phyloP scores from a whole-genome alignment of 2,888 invertebrate species.

The Dasysyrphus albostriatus region DNA sequence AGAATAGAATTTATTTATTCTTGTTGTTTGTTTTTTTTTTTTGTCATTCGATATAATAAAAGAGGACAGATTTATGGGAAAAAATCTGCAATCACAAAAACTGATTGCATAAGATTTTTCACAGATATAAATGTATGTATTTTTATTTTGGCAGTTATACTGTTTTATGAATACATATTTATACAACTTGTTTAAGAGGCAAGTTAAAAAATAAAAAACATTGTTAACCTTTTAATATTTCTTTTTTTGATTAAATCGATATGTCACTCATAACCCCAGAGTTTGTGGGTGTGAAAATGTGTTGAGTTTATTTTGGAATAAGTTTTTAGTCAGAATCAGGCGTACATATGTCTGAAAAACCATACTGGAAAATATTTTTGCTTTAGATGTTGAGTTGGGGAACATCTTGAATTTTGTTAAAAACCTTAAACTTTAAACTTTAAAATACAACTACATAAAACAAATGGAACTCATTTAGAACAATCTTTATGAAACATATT shows the following conservation, averaged over 20 bases:
- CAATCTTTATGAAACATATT: too few species aligned
- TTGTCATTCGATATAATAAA: conserved; percentile 34
- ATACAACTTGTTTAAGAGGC: background rate
- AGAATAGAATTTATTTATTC: conserved; percentile 32
- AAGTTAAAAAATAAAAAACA: background rate
- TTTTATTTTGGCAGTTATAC: background rate
- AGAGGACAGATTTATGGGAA: conserved; percentile 18
- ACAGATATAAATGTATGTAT: background rate
- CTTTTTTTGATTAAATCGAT: background rate
- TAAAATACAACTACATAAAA: too few species aligned
- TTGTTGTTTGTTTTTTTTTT: conserved; percentile 6
- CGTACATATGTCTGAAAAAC: too few species aligned
- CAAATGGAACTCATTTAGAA: too few species aligned
- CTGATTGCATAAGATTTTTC: background rate
- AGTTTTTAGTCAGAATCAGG: too few species aligned
- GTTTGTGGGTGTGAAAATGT: too few species aligned
- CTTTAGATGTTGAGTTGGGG: too few species aligned
- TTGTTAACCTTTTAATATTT: background rate
- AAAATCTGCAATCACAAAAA: conserved; percentile 7
- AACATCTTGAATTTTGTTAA: too few species aligned
- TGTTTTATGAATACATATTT: background rate
- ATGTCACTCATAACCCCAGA: background rate
- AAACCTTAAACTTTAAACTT: too few species aligned
- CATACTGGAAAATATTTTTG: too few species aligned
- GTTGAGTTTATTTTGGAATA: too few species aligned